Conservation (phyloP, 2,113 vertebrate genomes). For the Panthera tigris region DNA sequence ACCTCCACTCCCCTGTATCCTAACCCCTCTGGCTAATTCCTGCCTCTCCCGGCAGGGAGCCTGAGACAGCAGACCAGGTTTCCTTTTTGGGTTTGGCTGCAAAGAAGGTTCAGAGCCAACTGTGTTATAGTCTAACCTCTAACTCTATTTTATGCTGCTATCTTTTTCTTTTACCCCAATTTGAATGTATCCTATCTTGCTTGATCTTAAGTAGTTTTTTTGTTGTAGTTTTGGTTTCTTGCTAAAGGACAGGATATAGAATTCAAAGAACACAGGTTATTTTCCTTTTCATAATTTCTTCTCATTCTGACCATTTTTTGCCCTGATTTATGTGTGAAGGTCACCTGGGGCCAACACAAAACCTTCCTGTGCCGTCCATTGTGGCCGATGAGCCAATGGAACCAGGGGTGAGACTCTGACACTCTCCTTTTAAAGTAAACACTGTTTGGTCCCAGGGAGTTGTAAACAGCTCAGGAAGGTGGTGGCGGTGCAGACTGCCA, state of each 20-base stretch:
- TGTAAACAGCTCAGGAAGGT: background rate
- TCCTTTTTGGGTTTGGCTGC: background rate
- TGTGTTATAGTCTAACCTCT: background rate
- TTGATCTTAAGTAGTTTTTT: background rate
- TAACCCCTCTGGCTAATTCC: no score
- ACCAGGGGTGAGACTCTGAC: background rate
- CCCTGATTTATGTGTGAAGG: background rate
- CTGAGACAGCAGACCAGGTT: background rate
- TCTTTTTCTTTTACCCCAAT: background rate
- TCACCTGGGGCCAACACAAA: background rate
- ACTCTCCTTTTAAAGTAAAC: background rate
- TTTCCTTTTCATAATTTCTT: background rate
- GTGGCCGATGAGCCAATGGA: background rate
- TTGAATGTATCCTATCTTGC: background rate
- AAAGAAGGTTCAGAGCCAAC: background rate
- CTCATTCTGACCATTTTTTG: background rate
- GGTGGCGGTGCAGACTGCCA: background rate
- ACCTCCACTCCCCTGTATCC: background rate
- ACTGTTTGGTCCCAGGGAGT: background rate
- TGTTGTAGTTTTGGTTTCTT: background rate
- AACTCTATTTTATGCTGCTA: background rate
- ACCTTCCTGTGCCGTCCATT: background rate
- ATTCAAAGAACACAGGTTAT: background rate
- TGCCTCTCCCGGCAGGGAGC: background rate
- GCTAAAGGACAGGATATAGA: background rate